A percentile compares a stretch with the other conserved stretches of the same genome.
phyloP scores from a whole-genome alignment of 2,888 invertebrate genomes.

The Heliconius cydno region DNA sequence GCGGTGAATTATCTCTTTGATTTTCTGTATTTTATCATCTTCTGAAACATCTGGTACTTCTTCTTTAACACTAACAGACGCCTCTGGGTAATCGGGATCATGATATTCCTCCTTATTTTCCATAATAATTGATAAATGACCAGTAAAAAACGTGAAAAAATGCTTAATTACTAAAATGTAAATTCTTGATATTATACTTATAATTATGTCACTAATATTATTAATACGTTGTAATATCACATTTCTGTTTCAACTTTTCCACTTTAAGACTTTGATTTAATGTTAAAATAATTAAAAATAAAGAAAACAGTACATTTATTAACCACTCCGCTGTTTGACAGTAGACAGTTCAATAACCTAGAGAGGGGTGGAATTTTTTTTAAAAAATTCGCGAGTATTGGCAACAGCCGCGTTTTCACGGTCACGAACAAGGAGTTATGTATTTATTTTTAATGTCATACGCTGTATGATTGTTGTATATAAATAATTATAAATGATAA shows the following conservation, averaged over 20 bases:
- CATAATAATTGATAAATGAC: constrained; percentile 56
- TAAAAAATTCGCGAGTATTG: constrained; percentile 10
- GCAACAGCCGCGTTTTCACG: constrained; percentile 12
- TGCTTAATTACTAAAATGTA: constrained; percentile 17
- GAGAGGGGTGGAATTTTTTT: constrained; percentile 46
- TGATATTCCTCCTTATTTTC: constrained; percentile 80
- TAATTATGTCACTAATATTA: constrained; percentile 50
- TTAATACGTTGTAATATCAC: constrained; percentile 49
- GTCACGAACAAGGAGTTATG: constrained; percentile 17
- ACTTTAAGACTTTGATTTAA: constrained; percentile 21
- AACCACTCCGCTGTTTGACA: constrained; percentile 73
- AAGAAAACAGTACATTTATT: constrained; percentile 46
- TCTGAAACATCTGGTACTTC: constrained; percentile 58
- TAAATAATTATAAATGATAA: neutral
- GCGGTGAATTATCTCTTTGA: constrained; percentile 85
- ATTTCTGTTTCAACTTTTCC: constrained; percentile 42
- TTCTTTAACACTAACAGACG: constrained; percentile 57
- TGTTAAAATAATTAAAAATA: constrained; percentile 26
- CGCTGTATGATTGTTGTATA: neutral
- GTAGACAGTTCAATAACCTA: constrained; percentile 74
- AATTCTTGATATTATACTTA: constrained; percentile 40
- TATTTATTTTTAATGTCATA: neutral
- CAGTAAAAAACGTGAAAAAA: constrained; percentile 19
- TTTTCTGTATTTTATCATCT: constrained; percentile 77
- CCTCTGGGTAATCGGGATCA: constrained; percentile 84